phyloP scores from a whole-genome alignment of 2,113 vertebrate genomes.

The Chaenogobius annularis region DNA sequence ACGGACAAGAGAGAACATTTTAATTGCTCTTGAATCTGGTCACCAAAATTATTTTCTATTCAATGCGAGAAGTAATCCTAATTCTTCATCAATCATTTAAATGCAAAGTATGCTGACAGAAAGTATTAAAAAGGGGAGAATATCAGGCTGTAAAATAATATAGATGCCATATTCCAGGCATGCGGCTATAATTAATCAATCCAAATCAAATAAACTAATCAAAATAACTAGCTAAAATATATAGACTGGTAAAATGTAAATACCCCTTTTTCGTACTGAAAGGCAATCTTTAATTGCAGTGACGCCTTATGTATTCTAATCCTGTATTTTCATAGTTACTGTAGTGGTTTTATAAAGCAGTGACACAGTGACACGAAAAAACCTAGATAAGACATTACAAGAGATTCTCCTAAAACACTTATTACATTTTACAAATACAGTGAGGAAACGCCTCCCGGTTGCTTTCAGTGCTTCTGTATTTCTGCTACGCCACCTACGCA shows the following conservation, averaged over 20 bases:
- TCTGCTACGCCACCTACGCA: slow-evolving; percentile 69
- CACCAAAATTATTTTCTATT: not conserved
- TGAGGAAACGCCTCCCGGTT: slow-evolving; percentile 46
- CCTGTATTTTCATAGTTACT: not conserved
- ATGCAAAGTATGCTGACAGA: not conserved
- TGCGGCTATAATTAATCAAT: too few species aligned
- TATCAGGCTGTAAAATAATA: too few species aligned
- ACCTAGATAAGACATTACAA: not conserved
- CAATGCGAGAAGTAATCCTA: not conserved
- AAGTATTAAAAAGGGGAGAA: too few species aligned
- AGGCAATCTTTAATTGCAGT: not conserved
- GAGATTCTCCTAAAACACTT: slow-evolving; percentile 9
- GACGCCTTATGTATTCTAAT: not conserved
- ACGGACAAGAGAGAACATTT: slow-evolving; percentile 1
- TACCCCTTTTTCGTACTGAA: too few species aligned
- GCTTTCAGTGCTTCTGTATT: slow-evolving; percentile 54
- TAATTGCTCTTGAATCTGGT: not conserved
- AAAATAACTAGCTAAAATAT: too few species aligned
- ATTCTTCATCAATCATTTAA: not conserved
- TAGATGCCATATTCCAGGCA: too few species aligned
- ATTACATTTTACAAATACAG: slow-evolving; percentile 19
- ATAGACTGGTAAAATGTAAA: not conserved
- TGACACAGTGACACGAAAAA: not conserved
- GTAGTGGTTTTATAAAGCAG: not conserved
- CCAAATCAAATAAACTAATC: too few species aligned